phyloP scores from a whole-genome alignment of 2,113 vertebrate genomes.

The Melozone crissalis region DNA sequence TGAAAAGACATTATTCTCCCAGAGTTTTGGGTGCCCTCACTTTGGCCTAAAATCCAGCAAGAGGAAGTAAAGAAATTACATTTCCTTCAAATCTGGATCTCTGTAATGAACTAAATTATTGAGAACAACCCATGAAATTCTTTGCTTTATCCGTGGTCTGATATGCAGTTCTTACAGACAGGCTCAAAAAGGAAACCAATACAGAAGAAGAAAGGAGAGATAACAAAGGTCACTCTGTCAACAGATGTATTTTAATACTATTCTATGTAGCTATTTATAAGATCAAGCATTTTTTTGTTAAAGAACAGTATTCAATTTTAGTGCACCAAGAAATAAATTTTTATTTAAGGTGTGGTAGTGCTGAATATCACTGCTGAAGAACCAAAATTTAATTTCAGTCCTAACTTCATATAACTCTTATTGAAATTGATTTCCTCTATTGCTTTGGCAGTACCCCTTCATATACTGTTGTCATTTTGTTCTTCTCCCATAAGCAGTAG shows the following conservation, averaged over 20 bases:
- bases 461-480: conserved; percentile 12
- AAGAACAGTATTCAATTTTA: neutral
- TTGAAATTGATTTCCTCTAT: conserved; percentile 19
- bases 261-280: neutral
- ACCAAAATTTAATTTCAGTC: conserved; percentile 47
- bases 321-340: neutral
- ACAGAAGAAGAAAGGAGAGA: neutral
- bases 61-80: neutral
- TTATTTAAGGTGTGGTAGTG: conserved; percentile 1
- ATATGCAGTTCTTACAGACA: neutral
- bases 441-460: neutral
- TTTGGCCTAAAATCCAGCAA: neutral
- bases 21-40: neutral
- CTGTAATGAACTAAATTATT: neutral
- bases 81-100: neutral
- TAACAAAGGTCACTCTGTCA: neutral
- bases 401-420: conserved; percentile 39
- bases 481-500: neutral
- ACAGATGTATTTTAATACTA: neutral
- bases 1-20: neutral
- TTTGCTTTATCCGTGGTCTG: neutral
- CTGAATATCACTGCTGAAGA: conserved; percentile 14
- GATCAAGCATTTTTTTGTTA: neutral
- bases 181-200: neutral
- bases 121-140: neutral